A percentile compares a stretch with the other conserved stretches of the same genome.
Evolutionary conservation across 2,888 invertebrate species (phyloP).

Genomic region (Atherix ibis): DNA sequence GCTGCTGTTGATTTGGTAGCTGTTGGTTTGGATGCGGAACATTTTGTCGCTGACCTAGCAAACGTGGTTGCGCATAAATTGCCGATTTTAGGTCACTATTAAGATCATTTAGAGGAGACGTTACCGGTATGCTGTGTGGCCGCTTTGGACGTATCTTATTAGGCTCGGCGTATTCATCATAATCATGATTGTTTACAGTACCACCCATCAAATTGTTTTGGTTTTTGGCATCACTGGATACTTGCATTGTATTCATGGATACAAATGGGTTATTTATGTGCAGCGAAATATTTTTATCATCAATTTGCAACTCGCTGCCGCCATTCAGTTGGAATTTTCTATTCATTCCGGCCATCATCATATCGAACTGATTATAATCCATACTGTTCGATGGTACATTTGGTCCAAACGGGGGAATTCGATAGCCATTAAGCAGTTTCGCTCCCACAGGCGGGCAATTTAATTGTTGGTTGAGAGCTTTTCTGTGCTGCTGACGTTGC

Average conservation of each 20-base stretch:
- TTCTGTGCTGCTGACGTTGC: conserved; percentile 9
- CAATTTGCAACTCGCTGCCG: conserved; percentile 15
- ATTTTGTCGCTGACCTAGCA: conserved; percentile 2
- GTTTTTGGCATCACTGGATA: background rate
- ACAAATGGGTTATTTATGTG: conserved; percentile 16
- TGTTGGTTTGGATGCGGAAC: conserved; percentile 12
- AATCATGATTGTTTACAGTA: conserved; percentile 6
- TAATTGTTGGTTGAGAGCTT: conserved; percentile 10
- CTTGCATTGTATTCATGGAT: conserved; percentile 1
- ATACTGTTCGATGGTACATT: conserved; percentile 6
- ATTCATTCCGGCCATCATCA: conserved; percentile 11
- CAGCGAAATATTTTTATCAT: conserved; percentile 16
- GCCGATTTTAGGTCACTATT: conserved; percentile 13
- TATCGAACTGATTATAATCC: conserved; percentile 6
- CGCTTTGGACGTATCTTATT: conserved; percentile 27
- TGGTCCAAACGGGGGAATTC: conserved; percentile 4
- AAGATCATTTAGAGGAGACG: conserved; percentile 12
- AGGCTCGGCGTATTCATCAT: conserved; percentile 24
- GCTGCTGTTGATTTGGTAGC: conserved; percentile 3
- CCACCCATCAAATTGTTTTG: conserved; percentile 5
- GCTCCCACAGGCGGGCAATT: conserved; percentile 1
- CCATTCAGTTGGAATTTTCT: conserved; percentile 16
- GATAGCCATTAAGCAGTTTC: conserved; percentile 11
- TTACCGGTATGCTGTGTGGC: conserved; percentile 47
- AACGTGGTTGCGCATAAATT: conserved; percentile 11